These are phyloP conservation scores for Coelopa pilipes DNA, from an alignment of 2,888 invertebrate genomes.

Conservation along the genomic window DNA sequence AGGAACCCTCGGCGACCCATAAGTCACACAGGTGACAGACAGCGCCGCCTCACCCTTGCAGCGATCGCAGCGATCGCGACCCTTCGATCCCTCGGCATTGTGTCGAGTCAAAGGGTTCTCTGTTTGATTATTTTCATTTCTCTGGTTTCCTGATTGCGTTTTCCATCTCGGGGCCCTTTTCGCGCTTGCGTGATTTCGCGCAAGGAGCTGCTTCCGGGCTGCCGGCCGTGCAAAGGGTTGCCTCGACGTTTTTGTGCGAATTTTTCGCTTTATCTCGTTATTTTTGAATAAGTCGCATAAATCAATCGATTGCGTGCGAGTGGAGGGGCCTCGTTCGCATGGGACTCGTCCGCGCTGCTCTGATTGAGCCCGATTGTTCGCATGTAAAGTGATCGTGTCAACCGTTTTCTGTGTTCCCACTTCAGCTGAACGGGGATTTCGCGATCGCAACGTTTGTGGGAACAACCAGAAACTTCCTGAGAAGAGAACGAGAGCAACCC, in stretches of 20 bases:
- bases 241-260: slow-evolving; percentile 45
- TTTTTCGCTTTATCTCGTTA: slow-evolving; percentile 46
- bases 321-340: slow-evolving; percentile 7
- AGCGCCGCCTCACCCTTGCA: not conserved
- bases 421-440: too few relatives aligned
- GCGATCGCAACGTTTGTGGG: too few relatives aligned
- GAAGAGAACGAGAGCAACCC: too few relatives aligned
- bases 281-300: slow-evolving; percentile 52
- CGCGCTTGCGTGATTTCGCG: slow-evolving; percentile 18
- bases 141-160: slow-evolving; percentile 37
- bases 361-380: slow-evolving; percentile 33
- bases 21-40: slow-evolving; percentile 31
- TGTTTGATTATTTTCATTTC: slow-evolving; percentile 32
- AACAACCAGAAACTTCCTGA: too few relatives aligned
- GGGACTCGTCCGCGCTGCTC: not conserved
- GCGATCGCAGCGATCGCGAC: not conserved
- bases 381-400: slow-evolving; percentile 32
- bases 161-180: slow-evolving; percentile 12
- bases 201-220: not conserved
- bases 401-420: not conserved
- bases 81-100: not conserved
- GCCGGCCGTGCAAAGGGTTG: slow-evolving; percentile 53
- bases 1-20: slow-evolving; percentile 4
- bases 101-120: slow-evolving; percentile 25
- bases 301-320: slow-evolving; percentile 41